Evolutionary conservation across 2,113 vertebrate species (phyloP).

Genomic region (Sinocyclocheilus anophthalmus): DNA sequence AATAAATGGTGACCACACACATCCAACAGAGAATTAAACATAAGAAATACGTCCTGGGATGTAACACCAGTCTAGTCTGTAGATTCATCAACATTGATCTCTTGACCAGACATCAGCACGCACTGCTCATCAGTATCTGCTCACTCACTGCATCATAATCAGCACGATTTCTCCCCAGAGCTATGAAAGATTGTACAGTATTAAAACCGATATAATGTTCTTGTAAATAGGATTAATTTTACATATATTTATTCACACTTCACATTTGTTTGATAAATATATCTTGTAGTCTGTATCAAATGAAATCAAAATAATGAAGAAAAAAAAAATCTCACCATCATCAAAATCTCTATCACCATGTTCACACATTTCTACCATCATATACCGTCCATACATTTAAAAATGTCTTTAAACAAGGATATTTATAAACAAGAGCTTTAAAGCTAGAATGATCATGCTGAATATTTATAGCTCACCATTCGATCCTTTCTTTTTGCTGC

Average conservation of each 20-base stretch:
- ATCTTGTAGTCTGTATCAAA: not conserved
- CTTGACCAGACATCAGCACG: no score
- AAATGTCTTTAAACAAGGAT: not conserved
- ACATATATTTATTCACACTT: not conserved
- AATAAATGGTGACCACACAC: no score
- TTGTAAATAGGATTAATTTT: no score
- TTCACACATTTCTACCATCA: no score
- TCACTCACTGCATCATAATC: no score
- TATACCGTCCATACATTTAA: no score
- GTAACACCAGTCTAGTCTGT: no score
- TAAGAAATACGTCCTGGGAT: no score
- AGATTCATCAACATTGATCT: no score
- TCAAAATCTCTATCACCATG: no score
- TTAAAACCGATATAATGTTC: not conserved
- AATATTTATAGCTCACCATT: not conserved
- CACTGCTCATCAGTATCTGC: no score
- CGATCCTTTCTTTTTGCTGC: not conserved
- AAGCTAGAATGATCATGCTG: not conserved
- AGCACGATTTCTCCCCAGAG: not conserved
- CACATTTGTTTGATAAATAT: not conserved
- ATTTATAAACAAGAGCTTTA: not conserved
- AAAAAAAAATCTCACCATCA: not conserved
- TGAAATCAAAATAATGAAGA: not conserved
- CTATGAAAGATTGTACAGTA: not conserved
- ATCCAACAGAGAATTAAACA: no score